These are phyloP conservation scores for Linnaemya vulpina DNA, from an alignment of 2,888 invertebrate genomes.

Conservation along the genomic window DNA sequence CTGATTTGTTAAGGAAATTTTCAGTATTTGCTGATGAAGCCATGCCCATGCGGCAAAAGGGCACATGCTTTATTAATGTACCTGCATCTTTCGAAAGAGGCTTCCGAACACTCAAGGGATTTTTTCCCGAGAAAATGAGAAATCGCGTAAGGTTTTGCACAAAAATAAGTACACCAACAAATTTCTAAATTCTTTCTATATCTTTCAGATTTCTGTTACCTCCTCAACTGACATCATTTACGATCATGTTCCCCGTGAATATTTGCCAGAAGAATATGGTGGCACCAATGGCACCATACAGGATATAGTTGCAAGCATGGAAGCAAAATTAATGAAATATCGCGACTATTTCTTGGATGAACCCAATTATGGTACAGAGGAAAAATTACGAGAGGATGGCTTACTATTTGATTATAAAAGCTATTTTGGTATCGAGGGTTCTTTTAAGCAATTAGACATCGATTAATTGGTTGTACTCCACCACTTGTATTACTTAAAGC, in stretches of 20 bases:
- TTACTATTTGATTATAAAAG: constrained; percentile 74
- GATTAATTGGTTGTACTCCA: constrained; percentile 76
- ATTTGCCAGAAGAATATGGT: constrained; percentile 87
- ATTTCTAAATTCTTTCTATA: neutral
- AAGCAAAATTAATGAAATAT: constrained; percentile 76
- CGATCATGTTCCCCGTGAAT: constrained; percentile 85
- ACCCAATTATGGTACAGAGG: constrained; percentile 78
- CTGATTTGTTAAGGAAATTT: constrained; percentile 85
- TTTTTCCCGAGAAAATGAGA: constrained; percentile 86
- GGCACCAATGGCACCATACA: constrained; percentile 84
- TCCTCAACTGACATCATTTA: constrained; percentile 85
- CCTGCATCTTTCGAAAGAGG: constrained; percentile 86
- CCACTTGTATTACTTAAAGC: constrained; percentile 11
- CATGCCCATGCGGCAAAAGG: constrained; percentile 86
- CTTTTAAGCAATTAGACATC: constrained; percentile 81
- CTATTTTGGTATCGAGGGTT: constrained; percentile 81
- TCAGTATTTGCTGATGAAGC: constrained; percentile 85
- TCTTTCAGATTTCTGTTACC: constrained; percentile 84
- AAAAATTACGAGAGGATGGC: constrained; percentile 77
- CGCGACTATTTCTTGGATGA: constrained; percentile 79
- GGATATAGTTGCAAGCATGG: constrained; percentile 80
- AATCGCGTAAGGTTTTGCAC: constrained; percentile 84
- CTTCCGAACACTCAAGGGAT: constrained; percentile 85
- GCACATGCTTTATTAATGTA: constrained; percentile 86
- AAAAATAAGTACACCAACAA: neutral